A percentile compares a stretch with the other conserved stretches of the same genome.
Conservation (phyloP, 2,113 vertebrate genomes). For the Sebastes schlegelii region DNA sequence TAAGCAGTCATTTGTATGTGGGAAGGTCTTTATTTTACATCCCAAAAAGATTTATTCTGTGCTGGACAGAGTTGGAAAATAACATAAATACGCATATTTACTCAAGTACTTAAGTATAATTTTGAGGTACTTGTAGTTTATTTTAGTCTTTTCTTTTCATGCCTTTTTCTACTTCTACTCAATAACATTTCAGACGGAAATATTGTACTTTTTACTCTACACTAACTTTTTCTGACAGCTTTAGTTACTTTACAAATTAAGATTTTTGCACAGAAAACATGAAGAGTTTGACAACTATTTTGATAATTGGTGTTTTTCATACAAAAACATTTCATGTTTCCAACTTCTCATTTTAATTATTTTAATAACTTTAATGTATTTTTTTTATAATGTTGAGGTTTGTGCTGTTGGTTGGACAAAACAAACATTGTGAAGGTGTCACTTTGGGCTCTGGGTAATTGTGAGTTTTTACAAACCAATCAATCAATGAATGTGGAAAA, state of each 20-base stretch:
- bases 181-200: background rate
- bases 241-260: background rate
- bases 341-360: too few relatives aligned
- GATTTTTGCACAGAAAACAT: too few relatives aligned
- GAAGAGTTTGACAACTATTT: background rate
- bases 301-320: background rate
- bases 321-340: background rate
- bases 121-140: background rate
- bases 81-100: too few relatives aligned
- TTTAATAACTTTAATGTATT: too few relatives aligned
- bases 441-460: too few relatives aligned
- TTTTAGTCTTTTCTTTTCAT: background rate
- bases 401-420: too few relatives aligned
- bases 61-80: background rate
- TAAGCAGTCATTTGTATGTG: background rate
- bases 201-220: background rate
- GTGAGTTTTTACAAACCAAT: too few relatives aligned
- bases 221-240: background rate
- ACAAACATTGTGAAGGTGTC: too few relatives aligned
- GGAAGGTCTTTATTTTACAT: background rate
- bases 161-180: background rate
- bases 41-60: accelerated
- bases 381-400: too few relatives aligned
- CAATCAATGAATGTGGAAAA: too few relatives aligned
- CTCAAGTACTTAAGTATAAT: background rate